These are phyloP conservation scores for Oryzias melastigma DNA, from an alignment of 2,113 vertebrate genomes.

Conservation along the genomic window DNA sequence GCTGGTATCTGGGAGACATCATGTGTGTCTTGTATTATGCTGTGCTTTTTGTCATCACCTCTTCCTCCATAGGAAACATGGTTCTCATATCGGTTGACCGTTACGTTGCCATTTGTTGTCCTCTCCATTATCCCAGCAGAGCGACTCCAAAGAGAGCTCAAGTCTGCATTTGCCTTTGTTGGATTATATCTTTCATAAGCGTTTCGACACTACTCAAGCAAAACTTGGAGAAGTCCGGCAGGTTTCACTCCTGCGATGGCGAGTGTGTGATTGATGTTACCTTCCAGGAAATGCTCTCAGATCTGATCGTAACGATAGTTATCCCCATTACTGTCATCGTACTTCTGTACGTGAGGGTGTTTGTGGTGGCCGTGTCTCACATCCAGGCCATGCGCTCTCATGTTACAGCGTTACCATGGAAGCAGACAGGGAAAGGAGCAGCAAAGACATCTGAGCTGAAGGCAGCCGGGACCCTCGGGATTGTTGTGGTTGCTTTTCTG, in stretches of 20 bases:
- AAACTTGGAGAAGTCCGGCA: background rate
- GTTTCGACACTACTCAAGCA: background rate
- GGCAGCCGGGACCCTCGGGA: slow-evolving; percentile 37
- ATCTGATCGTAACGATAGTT: slow-evolving; percentile 5
- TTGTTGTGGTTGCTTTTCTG: slow-evolving; percentile 30
- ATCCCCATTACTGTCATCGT: slow-evolving; percentile 14
- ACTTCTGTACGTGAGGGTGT: slow-evolving; percentile 32
- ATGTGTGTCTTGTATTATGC: background rate
- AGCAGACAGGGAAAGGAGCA: background rate
- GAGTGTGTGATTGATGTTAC: slow-evolving; percentile 1
- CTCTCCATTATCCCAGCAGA: slow-evolving; percentile 15
- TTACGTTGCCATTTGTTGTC: slow-evolving; percentile 31
- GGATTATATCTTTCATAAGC: background rate
- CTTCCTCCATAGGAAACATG: background rate
- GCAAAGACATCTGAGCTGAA: slow-evolving; percentile 33
- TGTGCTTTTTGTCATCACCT: background rate
- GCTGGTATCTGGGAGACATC: slow-evolving; percentile 30
- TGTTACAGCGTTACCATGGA: fast-evolving
- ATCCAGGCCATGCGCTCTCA: slow-evolving; percentile 14
- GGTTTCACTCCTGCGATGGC: slow-evolving; percentile 12
- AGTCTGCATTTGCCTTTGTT: slow-evolving; percentile 10
- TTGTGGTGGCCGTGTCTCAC: slow-evolving; percentile 30
- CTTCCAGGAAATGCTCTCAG: background rate
- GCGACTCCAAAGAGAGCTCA: background rate
- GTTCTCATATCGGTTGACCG: background rate